Evolutionary conservation across 2,888 invertebrate species (phyloP).

Genomic region (Laspeyria flexula): DNA sequence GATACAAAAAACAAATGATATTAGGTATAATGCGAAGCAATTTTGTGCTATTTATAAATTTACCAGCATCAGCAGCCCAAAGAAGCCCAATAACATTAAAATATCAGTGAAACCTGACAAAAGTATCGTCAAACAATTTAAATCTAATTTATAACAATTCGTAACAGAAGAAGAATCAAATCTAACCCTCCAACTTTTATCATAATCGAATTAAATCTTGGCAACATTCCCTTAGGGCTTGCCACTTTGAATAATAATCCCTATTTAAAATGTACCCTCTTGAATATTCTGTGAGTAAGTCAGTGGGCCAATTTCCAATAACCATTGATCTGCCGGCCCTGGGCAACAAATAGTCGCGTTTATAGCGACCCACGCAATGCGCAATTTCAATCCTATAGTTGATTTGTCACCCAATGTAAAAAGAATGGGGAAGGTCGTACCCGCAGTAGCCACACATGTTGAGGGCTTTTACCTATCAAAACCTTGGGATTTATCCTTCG

Average conservation of each 20-base stretch:
- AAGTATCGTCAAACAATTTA: too few species aligned
- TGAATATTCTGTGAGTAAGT: slow-evolving; percentile 25
- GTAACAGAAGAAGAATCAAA: too few species aligned
- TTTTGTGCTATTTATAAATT: too few species aligned
- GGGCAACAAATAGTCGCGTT: slow-evolving; percentile 19
- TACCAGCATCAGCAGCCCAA: too few species aligned
- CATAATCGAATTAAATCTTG: not conserved
- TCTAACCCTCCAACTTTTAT: not conserved
- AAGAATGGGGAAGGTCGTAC: slow-evolving; percentile 4
- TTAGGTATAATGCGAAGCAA: too few species aligned
- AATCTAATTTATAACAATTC: too few species aligned
- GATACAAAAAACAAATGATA: too few species aligned
- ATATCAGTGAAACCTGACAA: too few species aligned
- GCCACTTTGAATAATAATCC: not conserved
- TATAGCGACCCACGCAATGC: slow-evolving; percentile 23
- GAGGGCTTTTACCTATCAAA: slow-evolving; percentile 9
- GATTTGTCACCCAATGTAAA: slow-evolving; percentile 29
- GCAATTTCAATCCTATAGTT: slow-evolving; percentile 24
- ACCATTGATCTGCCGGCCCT: slow-evolving; percentile 33
- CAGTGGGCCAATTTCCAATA: slow-evolving; percentile 34
- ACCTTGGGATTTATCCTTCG: not conserved
- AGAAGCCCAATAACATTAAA: too few species aligned
- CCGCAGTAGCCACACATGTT: slow-evolving; percentile 9
- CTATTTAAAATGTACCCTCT: not conserved
- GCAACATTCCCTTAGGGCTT: not conserved